These are phyloP conservation scores for Ophraella communa DNA, from an alignment of 2,888 invertebrate species.

Conservation along the genomic window DNA sequence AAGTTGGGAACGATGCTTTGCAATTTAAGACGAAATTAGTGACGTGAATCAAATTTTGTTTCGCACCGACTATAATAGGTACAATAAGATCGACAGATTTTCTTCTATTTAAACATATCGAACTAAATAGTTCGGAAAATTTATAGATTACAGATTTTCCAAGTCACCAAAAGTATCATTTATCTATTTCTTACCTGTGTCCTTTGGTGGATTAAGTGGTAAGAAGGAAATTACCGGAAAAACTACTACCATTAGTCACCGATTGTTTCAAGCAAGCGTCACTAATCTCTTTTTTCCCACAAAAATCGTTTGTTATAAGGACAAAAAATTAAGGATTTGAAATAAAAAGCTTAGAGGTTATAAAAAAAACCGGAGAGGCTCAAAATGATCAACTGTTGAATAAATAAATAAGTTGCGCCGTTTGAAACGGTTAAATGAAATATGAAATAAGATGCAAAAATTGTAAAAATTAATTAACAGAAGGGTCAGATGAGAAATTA, in stretches of 20 bases:
- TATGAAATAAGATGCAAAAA: too few species aligned
- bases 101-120: too few species aligned
- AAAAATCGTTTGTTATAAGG: neutral
- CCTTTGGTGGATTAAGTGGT: neutral
- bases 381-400: too few species aligned
- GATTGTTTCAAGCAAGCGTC: neutral
- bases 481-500: too few species aligned
- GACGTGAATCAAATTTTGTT: too few species aligned
- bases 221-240: neutral
- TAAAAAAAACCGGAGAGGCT: neutral
- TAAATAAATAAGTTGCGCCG: too few species aligned
- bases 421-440: too few species aligned
- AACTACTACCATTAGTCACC: constrained; percentile 2
- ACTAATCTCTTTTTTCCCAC: neutral
- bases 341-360: neutral
- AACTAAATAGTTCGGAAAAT: neutral
- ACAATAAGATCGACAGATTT: too few species aligned
- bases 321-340: neutral
- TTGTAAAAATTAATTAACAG: too few species aligned
- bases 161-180: neutral
- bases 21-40: too few species aligned
- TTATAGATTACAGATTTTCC: neutral
- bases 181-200: neutral
- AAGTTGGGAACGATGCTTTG: too few species aligned
- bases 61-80: too few species aligned